phyloP scores from a whole-genome alignment of 2,113 vertebrate species.

The Corythornis madagascariensis region DNA sequence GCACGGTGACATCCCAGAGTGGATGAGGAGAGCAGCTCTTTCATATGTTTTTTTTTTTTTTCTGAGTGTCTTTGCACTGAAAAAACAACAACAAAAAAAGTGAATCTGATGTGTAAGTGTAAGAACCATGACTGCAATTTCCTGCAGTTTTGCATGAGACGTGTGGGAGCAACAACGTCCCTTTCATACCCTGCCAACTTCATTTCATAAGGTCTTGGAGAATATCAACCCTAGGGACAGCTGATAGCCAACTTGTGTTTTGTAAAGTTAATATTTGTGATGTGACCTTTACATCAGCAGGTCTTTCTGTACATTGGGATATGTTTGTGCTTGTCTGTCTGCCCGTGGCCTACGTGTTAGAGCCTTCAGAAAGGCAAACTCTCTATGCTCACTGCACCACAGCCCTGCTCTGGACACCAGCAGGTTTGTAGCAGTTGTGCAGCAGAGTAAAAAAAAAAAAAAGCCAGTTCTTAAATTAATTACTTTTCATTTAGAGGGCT shows the following conservation, averaged over 20 bases:
- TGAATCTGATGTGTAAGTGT: constrained; percentile 3
- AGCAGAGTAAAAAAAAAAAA: not conserved
- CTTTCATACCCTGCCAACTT: constrained; percentile 53
- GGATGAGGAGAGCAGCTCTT: constrained; percentile 25
- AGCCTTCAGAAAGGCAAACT: not conserved
- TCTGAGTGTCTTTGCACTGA: constrained; percentile 9
- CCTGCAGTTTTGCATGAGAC: constrained; percentile 57
- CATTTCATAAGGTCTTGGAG: constrained; percentile 39
- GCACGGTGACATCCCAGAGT: not conserved
- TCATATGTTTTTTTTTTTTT: not conserved
- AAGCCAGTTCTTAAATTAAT: not conserved
- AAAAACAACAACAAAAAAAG: not conserved
- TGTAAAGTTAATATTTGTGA: not conserved
- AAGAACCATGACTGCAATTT: constrained; percentile 56
- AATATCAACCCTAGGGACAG: constrained; percentile 2
- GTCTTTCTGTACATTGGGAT: not conserved
- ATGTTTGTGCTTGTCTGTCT: not conserved
- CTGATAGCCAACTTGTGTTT: constrained; percentile 14
- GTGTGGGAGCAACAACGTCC: not conserved
- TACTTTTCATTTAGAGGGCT: not conserved
- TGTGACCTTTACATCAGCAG: not conserved
- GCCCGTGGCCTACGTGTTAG: not conserved
- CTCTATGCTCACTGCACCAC: not conserved
- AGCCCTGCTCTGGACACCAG: not conserved
- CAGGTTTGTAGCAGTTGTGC: not conserved